A percentile compares a stretch with the other conserved stretches of the same genome.
These are phyloP conservation scores for Sparus aurata DNA, from an alignment of 2,797 vertebrate genomes.

Conservation along the genomic window DNA sequence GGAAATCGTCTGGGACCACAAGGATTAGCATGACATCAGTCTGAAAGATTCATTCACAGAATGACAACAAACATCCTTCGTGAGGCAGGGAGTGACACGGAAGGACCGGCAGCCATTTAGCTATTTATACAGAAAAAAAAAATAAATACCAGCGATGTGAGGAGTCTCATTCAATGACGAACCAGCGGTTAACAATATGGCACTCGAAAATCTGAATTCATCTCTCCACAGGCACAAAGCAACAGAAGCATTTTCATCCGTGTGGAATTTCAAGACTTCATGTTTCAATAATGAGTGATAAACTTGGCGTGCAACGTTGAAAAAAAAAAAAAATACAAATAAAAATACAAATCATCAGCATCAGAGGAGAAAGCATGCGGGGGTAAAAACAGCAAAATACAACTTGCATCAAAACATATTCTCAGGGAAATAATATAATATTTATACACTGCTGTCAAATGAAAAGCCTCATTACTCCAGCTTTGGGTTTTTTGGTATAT, in stretches of 20 bases:
- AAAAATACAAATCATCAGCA: neutral
- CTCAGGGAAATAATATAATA: constrained; percentile 53
- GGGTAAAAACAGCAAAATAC: constrained; percentile 53
- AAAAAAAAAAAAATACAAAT: constrained; percentile 26
- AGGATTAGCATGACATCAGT: constrained; percentile 41
- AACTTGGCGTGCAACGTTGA: constrained; percentile 38
- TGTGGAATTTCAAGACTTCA: constrained; percentile 40
- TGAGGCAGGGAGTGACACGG: constrained; percentile 43
- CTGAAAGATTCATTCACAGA: constrained; percentile 56
- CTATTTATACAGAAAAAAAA: constrained; percentile 56
- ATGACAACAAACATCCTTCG: constrained; percentile 60
- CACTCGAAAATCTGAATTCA: constrained; percentile 57
- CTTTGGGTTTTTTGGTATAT: neutral
- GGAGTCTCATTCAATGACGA: constrained; percentile 54
- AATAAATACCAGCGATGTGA: constrained; percentile 59
- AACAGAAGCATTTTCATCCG: constrained; percentile 30
- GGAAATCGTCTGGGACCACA: constrained; percentile 40
- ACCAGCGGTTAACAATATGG: constrained; percentile 56
- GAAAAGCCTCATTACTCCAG: constrained; percentile 49
- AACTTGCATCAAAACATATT: constrained; percentile 59
- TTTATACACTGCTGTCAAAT: constrained; percentile 59
- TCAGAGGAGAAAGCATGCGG: constrained; percentile 60
- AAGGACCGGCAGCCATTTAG: constrained; percentile 44
- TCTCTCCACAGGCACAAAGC: constrained; percentile 56
- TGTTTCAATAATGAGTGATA: constrained; percentile 47